These are phyloP conservation scores for Epinephelus moara DNA, from an alignment of 2,113 vertebrate genomes.

Conservation along the genomic window DNA sequence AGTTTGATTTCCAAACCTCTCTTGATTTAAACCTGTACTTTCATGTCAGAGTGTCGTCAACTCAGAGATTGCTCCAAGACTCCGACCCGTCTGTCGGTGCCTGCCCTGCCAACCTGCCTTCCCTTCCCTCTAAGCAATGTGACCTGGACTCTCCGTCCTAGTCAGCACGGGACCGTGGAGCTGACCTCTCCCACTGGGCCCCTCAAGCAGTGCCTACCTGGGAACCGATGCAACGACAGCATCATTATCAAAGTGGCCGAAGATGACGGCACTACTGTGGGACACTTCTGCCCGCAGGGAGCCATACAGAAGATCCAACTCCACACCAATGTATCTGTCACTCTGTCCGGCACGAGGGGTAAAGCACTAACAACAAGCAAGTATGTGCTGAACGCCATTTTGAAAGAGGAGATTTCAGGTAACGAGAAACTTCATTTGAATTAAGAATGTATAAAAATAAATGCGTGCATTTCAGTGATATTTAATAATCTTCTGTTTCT, in stretches of 20 bases:
- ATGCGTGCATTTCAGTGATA: background rate
- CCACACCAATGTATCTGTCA: constrained; percentile 86
- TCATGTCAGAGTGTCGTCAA: constrained; percentile 77
- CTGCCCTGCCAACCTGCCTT: constrained; percentile 79
- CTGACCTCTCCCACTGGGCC: constrained; percentile 73
- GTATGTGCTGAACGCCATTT: constrained; percentile 83
- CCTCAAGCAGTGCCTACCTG: constrained; percentile 83
- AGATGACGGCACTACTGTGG: constrained; percentile 75
- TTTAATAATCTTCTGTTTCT: background rate
- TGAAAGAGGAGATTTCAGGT: constrained; percentile 88
- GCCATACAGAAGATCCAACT: constrained; percentile 88
- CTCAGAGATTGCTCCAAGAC: constrained; percentile 74
- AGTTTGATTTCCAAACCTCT: background rate
- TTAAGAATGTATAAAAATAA: background rate
- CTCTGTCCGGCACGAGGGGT: constrained; percentile 70
- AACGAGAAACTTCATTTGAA: constrained; percentile 17
- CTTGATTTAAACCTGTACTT: constrained; percentile 1
- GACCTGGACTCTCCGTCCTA: constrained; percentile 87
- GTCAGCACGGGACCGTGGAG: constrained; percentile 80
- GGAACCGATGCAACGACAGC: constrained; percentile 85
- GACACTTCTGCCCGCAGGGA: constrained; percentile 89
- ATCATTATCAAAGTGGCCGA: constrained; percentile 81
- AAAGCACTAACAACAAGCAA: constrained; percentile 48
- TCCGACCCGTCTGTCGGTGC: constrained; percentile 78
- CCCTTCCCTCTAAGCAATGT: constrained; percentile 82